phyloP scores from a whole-genome alignment of 2,113 vertebrate genomes.

The Chaetorhynchus papuensis region DNA sequence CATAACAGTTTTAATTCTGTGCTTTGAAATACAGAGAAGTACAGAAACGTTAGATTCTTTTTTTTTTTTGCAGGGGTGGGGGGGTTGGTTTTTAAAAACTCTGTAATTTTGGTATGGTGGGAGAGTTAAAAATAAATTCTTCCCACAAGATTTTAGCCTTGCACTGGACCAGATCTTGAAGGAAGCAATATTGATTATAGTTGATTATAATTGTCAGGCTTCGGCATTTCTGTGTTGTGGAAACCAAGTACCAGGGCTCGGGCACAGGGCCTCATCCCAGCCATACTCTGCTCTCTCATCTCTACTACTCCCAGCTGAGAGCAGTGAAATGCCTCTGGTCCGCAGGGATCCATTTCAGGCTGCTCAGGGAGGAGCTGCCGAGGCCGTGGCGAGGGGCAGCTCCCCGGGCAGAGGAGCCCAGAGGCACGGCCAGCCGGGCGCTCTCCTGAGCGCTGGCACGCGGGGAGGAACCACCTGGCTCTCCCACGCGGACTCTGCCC shows the following conservation, averaged over 20 bases:
- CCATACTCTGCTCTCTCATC: not conserved
- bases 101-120: not conserved
- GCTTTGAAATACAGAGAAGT: not conserved
- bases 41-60: not conserved
- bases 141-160: not conserved
- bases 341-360: not conserved
- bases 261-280: not conserved
- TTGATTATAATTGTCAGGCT: not conserved
- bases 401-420: rapidly evolving
- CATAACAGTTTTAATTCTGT: not conserved
- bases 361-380: not conserved
- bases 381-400: rapidly evolving
- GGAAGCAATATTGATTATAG: not conserved
- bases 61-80: rapidly evolving
- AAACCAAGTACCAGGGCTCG: not conserved
- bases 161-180: not conserved
- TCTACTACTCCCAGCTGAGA: not conserved
- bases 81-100: not conserved
- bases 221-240: not conserved
- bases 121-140: conserved; percentile 16
- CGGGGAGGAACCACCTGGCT: not conserved
- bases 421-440: rapidly evolving
- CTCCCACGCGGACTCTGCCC: not conserved
- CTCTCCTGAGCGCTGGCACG: rapidly evolving
- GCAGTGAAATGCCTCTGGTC: not conserved